A percentile compares a stretch with the other conserved stretches of the same genome.
phyloP scores from a whole-genome alignment of 1,140 invertebrate species.

The Trissolcus basalis region DNA sequence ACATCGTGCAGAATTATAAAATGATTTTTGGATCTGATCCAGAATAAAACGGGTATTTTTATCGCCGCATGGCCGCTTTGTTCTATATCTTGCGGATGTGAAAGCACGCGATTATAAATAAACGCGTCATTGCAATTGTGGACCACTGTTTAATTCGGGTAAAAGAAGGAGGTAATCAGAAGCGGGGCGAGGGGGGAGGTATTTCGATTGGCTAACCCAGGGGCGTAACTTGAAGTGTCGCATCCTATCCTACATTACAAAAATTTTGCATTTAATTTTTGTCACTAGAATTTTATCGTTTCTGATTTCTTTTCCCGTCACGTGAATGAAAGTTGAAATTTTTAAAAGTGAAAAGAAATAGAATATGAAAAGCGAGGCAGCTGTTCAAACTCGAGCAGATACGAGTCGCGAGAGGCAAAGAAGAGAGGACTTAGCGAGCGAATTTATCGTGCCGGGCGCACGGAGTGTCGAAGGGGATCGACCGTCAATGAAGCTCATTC shows the following conservation, averaged over 20 bases:
- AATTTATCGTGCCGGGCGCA: conserved; percentile 56
- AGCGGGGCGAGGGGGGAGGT: no score
- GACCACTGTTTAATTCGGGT: conserved; percentile 21
- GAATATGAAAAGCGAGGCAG: conserved; percentile 31
- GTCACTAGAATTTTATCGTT: not conserved
- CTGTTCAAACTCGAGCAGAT: conserved; percentile 50
- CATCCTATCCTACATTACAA: no score
- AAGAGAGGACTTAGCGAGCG: conserved; percentile 38
- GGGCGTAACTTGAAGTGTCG: no score
- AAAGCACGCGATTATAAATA: conserved; percentile 50
- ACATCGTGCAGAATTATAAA: conserved; percentile 34
- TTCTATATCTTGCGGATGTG: conserved; percentile 56
- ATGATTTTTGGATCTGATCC: conserved; percentile 38
- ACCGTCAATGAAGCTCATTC: conserved; percentile 65
- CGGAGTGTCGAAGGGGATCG: conserved; percentile 61
- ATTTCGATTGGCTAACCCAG: no score
- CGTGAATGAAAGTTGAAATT: not conserved
- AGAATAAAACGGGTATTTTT: conserved; percentile 54
- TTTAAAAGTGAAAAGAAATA: conserved; percentile 8
- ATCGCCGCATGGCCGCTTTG: conserved; percentile 45
- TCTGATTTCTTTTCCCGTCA: not conserved
- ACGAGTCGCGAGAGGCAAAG: conserved; percentile 42
- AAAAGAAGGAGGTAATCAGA: no score
- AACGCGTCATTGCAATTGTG: conserved; percentile 43
- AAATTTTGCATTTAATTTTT: no score